Evolutionary conservation across 1,140 invertebrate genomes (phyloP).

Genomic region (Periplaneta americana): DNA sequence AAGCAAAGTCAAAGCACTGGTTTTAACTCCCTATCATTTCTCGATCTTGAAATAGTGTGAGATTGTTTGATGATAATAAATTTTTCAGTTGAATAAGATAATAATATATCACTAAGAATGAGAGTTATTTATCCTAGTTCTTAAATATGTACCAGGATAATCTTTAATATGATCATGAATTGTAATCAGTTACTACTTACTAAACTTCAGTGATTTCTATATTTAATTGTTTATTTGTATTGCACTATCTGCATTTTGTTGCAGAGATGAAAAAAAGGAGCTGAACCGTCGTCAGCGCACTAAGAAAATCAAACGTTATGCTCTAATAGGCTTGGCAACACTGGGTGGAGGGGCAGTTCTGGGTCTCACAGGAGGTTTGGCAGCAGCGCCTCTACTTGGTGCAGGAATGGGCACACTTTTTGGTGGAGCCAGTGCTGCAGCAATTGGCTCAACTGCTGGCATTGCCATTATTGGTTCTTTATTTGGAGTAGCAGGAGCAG

Average conservation of each 20-base stretch:
- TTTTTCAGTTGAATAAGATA: too few species aligned
- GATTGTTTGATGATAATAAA: too few species aligned
- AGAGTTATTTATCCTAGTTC: too few species aligned
- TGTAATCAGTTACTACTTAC: too few species aligned
- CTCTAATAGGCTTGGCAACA: constrained; percentile 57
- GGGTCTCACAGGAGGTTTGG: constrained; percentile 60
- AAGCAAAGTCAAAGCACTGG: too few species aligned
- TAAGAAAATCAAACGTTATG: constrained; percentile 55
- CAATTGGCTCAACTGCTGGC: constrained; percentile 52
- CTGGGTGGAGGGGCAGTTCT: constrained; percentile 58
- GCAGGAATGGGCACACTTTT: constrained; percentile 52
- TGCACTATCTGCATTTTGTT: neutral
- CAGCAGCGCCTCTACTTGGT: constrained; percentile 61
- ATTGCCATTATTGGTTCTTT: constrained; percentile 59
- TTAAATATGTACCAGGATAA: too few species aligned
- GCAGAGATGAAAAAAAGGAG: constrained; percentile 39
- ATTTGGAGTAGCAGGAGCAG: constrained; percentile 64
- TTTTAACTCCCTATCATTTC: too few species aligned
- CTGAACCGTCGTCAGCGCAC: constrained; percentile 42
- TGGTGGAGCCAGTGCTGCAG: constrained; percentile 49
- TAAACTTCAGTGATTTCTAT: too few species aligned
- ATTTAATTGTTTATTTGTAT: too few species aligned
- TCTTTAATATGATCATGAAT: too few species aligned
- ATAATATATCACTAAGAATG: too few species aligned
- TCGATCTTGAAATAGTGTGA: too few species aligned